phyloP scores from a whole-genome alignment of 2,888 invertebrate genomes.

The Acronicta aceris region DNA sequence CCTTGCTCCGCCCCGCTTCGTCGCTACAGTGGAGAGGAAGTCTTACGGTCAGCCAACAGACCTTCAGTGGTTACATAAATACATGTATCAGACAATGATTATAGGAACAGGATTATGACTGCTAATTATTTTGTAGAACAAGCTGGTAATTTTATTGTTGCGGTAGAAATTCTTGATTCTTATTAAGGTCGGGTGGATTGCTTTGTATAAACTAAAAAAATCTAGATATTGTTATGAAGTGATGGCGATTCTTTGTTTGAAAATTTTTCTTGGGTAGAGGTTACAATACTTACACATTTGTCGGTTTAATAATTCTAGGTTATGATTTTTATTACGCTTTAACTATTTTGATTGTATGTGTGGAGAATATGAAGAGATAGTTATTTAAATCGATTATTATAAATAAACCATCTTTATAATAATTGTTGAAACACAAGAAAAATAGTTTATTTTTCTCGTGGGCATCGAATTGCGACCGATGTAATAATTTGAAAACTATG shows the following conservation, averaged over 20 bases:
- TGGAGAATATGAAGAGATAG: neutral
- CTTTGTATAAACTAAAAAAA: constrained; percentile 17
- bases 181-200: constrained; percentile 10
- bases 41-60: constrained; percentile 8
- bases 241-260: neutral
- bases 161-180: constrained; percentile 14
- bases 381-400: too few relatives aligned
- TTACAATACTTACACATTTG: neutral
- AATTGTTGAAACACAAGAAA: constrained; percentile 5
- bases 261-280: neutral
- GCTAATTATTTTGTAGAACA: constrained; percentile 22
- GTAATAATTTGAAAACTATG: too few relatives aligned
- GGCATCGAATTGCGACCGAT: too few relatives aligned
- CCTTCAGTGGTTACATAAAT: constrained; percentile 30
- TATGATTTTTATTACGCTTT: constrained; percentile 2
- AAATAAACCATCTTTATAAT: neutral
- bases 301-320: neutral
- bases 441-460: constrained; percentile 6
- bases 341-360: constrained; percentile 3
- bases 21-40: neutral
- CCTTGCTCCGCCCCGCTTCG: neutral
- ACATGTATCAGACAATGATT: constrained; percentile 21
- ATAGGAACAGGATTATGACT: constrained; percentile 11
- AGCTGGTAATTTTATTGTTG: constrained; percentile 23
- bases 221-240: neutral